Percentiles rank a stretch among this genome's conserved stretches.
phyloP scores from a whole-genome alignment of 2,797 vertebrate species.

The Ambastaia sidthimunki region DNA sequence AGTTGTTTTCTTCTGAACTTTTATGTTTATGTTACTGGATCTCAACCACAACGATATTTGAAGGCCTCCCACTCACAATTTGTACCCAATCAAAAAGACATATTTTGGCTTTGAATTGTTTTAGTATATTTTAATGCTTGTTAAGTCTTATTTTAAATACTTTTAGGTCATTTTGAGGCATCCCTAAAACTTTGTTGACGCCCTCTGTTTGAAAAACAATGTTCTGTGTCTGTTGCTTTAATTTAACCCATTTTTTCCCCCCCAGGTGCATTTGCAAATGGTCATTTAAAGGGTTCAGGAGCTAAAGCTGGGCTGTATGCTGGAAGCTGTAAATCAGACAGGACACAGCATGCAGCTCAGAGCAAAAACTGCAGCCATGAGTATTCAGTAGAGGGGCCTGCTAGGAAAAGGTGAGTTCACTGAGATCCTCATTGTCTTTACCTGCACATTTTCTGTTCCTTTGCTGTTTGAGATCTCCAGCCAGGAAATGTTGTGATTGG shows the following conservation, averaged over 20 bases:
- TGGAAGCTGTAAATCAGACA: conserved; percentile 80
- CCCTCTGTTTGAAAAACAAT: no score
- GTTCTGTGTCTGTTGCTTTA: neutral
- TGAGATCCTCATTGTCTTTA: neutral
- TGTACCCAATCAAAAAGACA: no score
- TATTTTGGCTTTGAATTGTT: no score
- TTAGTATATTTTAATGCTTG: no score
- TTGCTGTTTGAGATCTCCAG: neutral
- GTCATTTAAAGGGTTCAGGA: conserved; percentile 82
- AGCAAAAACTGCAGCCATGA: conserved; percentile 84
- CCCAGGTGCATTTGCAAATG: conserved; percentile 84
- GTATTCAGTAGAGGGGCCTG: conserved; percentile 86
- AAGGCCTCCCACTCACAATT: no score
- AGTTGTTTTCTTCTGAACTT: neutral
- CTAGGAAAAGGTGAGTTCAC: conserved; percentile 82
- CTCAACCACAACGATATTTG: no score
- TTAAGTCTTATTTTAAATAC: no score
- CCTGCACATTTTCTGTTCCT: neutral
- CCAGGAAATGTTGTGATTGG: neutral
- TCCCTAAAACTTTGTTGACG: no score
- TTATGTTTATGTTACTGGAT: neutral
- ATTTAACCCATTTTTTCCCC: conserved; percentile 17
- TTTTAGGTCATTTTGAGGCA: no score
- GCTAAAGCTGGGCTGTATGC: conserved; percentile 63
- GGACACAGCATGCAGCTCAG: conserved; percentile 81